These are phyloP conservation scores for Dinomys branickii DNA, from an alignment of 2,113 vertebrate genomes.

Conservation along the genomic window DNA sequence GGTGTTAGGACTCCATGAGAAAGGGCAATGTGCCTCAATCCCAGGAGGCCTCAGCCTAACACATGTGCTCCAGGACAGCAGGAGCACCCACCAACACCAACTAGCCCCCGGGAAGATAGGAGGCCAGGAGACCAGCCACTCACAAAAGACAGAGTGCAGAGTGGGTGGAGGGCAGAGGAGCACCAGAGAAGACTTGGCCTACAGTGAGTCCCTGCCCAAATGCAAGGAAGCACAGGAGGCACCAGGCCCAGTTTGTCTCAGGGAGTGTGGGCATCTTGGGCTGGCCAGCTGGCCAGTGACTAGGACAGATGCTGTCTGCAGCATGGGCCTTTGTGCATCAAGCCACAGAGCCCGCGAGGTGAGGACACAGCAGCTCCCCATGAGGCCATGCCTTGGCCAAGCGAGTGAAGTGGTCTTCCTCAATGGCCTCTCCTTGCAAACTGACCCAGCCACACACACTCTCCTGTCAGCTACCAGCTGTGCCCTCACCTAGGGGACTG, in stretches of 20 bases:
- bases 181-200: background rate
- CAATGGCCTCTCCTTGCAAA: background rate
- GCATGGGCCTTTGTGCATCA: background rate
- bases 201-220: background rate
- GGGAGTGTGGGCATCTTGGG: no score
- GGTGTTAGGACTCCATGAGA: background rate
- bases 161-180: fast-evolving
- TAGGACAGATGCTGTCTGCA: no score
- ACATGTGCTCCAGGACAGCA: background rate
- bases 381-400: background rate
- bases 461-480: background rate
- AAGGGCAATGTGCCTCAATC: background rate
- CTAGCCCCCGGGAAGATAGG: background rate
- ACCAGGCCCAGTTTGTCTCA: background rate
- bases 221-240: background rate
- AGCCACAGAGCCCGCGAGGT: no score
- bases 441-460: background rate
- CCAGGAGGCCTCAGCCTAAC: background rate
- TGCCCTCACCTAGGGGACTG: background rate
- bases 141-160: background rate
- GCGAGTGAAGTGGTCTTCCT: no score
- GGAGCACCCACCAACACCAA: background rate
- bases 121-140: background rate
- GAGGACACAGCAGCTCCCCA: no score
- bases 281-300: background rate